Percentiles rank a stretch among this genome's conserved stretches.
These are phyloP conservation scores for Miltochrista miniata DNA, from an alignment of 2,888 invertebrate species.

Conservation along the genomic window DNA sequence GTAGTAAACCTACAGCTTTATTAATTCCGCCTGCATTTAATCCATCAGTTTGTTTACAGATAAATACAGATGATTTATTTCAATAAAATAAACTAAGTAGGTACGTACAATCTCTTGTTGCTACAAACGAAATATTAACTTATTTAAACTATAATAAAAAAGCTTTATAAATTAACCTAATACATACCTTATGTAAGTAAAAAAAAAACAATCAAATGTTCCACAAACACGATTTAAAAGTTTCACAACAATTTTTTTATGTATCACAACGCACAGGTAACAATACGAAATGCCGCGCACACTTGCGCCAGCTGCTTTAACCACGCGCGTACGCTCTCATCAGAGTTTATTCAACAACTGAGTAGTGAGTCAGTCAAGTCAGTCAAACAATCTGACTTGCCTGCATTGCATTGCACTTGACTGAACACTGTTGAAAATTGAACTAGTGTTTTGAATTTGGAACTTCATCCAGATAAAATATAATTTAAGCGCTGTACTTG, in stretches of 20 bases:
- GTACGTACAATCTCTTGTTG: not conserved
- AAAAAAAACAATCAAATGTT: conserved; percentile 3
- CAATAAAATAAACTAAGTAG: conserved; percentile 2
- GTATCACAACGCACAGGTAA: conserved; percentile 20
- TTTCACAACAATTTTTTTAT: conserved; percentile 15
- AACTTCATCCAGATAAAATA: too few relatives aligned
- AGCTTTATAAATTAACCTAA: not conserved
- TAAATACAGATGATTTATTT: conserved; percentile 5
- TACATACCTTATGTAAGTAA: conserved; percentile 8
- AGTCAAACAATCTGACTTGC: not conserved
- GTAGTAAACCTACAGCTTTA: conserved; percentile 3
- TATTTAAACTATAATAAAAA: not conserved
- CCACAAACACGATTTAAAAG: conserved; percentile 33
- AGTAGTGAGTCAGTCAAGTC: not conserved
- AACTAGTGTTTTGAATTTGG: too few relatives aligned
- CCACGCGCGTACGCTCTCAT: conserved; percentile 19
- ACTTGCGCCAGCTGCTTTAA: not conserved
- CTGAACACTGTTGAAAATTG: not conserved
- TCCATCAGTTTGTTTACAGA: conserved; percentile 12
- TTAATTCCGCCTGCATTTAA: conserved; percentile 9
- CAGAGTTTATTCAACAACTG: conserved; percentile 4
- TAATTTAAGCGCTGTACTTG: too few relatives aligned
- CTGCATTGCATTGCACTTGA: not conserved
- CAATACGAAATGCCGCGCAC: conserved; percentile 13
- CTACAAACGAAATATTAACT: not conserved